phyloP scores from a whole-genome alignment of 2,797 vertebrate genomes.

The Pseudocheirus occidentalis region DNA sequence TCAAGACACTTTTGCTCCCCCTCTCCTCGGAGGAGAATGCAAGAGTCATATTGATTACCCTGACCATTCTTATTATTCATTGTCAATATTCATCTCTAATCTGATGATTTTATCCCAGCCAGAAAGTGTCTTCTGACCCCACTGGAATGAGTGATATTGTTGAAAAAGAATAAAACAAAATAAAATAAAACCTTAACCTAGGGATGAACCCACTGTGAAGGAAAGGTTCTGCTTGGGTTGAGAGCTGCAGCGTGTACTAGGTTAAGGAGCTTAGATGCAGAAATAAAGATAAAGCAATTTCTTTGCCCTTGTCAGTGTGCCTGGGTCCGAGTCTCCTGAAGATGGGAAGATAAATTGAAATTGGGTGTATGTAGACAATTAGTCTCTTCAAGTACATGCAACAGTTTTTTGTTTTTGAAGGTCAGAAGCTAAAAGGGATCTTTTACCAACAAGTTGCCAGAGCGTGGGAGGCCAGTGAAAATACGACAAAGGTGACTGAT shows the following conservation, averaged over 20 bases:
- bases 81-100: slow-evolving; percentile 43
- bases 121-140: slow-evolving; percentile 56
- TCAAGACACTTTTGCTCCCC: background rate
- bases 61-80: background rate
- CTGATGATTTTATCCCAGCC: slow-evolving; percentile 40
- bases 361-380: background rate
- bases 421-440: background rate
- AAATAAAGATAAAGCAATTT: slow-evolving; percentile 14
- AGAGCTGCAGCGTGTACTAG: slow-evolving; percentile 21
- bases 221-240: background rate
- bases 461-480: background rate
- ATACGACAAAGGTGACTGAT: background rate
- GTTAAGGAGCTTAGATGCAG: background rate
- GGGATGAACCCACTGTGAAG: slow-evolving; percentile 43
- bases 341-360: background rate
- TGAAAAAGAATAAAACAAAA: background rate
- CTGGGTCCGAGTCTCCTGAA: slow-evolving; percentile 16
- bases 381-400: background rate
- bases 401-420: background rate
- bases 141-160: slow-evolving; percentile 34
- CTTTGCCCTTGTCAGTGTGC: slow-evolving; percentile 45
- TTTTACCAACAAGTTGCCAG: background rate
- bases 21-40: background rate
- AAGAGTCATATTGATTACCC: background rate
- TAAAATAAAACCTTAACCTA: slow-evolving; percentile 44